Evolutionary conservation across 2,113 vertebrate genomes (phyloP).

Genomic region (Loxodonta africana): DNA sequence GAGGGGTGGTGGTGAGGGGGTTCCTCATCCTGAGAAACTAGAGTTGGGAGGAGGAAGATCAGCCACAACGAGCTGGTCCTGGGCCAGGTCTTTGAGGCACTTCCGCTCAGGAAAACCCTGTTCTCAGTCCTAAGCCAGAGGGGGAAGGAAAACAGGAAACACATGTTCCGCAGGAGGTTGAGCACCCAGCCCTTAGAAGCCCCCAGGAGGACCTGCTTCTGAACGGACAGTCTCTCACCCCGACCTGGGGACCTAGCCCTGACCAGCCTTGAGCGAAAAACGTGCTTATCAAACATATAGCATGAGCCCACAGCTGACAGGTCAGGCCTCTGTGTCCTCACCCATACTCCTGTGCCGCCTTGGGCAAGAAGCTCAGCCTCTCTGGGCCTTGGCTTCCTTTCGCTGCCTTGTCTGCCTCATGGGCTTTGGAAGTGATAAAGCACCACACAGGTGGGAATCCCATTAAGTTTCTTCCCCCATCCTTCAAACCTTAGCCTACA

Average conservation of each 20-base stretch:
- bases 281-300: not conserved
- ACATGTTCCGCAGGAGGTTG: conserved; percentile 91
- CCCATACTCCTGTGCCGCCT: not conserved
- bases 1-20: not conserved
- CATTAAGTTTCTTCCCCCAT: not conserved
- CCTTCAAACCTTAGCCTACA: not conserved
- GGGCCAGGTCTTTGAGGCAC: conserved; percentile 74
- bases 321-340: not conserved
- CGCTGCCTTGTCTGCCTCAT: not conserved
- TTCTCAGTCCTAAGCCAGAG: conserved; percentile 85
- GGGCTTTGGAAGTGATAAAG: not conserved
- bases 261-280: not conserved
- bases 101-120: conserved; percentile 93
- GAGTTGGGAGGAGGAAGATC: conserved; percentile 1
- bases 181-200: conserved; percentile 53
- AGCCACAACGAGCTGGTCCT: not conserved
- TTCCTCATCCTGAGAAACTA: not conserved
- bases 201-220: conserved; percentile 12
- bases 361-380: not conserved
- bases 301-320: not conserved
- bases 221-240: conserved; percentile 2
- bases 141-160: conserved; percentile 96
- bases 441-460: not conserved
- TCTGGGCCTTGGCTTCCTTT: not conserved
- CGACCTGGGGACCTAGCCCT: not conserved